phyloP scores from a whole-genome alignment of 1,140 invertebrate species.

The Brachionus manjavacas region DNA sequence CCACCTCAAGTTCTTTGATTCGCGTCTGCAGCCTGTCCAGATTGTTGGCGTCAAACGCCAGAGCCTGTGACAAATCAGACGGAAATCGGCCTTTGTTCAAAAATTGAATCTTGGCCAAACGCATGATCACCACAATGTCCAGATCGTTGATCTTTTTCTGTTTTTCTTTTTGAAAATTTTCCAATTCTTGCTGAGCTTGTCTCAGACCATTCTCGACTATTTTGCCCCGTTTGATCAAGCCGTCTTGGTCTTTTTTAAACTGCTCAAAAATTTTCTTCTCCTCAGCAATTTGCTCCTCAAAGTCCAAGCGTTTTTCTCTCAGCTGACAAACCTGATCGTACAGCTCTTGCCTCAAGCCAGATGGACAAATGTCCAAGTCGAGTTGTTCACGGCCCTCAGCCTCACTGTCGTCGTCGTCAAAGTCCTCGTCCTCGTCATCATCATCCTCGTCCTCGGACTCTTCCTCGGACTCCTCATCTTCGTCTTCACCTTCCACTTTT shows the following conservation, averaged over 20 bases:
- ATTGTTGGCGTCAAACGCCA: conserved; percentile 64
- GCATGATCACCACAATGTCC: conserved; percentile 63
- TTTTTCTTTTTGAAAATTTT: conserved; percentile 64
- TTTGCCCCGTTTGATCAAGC: conserved; percentile 54
- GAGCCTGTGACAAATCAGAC: conserved; percentile 61
- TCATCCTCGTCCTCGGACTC: conserved; percentile 54
- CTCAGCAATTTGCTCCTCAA: conserved; percentile 48
- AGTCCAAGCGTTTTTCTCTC: conserved; percentile 53
- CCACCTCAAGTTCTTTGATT: conserved; percentile 65
- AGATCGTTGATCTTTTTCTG: conserved; percentile 68
- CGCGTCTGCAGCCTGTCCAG: conserved; percentile 62
- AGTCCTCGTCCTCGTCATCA: conserved; percentile 54
- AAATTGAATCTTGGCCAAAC: conserved; percentile 66
- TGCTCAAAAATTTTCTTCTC: conserved; percentile 55
- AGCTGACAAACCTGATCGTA: conserved; percentile 54
- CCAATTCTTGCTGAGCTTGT: conserved; percentile 54
- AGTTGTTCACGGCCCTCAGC: conserved; percentile 52
- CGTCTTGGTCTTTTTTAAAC: conserved; percentile 55
- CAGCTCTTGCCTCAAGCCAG: conserved; percentile 65
- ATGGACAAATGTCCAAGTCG: conserved; percentile 71
- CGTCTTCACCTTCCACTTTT: conserved; percentile 54
- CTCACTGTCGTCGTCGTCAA: conserved; percentile 57
- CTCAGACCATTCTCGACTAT: conserved; percentile 52
- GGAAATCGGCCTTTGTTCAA: conserved; percentile 58
- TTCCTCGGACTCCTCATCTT: conserved; percentile 48